Base-by-base conservation (phyloP, 1,140 invertebrate genomes). In the Cyphomyrmex costatus region DNA sequence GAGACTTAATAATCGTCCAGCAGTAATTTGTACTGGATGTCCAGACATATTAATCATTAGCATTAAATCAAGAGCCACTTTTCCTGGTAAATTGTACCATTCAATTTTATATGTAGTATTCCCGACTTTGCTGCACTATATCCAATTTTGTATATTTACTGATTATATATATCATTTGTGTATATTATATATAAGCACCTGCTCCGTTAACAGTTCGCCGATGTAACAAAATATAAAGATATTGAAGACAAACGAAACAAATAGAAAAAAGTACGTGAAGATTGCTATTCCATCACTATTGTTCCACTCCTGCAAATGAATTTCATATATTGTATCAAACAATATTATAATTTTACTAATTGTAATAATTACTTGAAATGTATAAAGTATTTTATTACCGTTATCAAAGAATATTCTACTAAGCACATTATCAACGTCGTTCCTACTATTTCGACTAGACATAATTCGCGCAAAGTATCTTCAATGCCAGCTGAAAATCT, bases 141-240 rank as follows among this genome's bases (percentile, higher is more conserved):
- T 66, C 46, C 14, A 68, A 68, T 68, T 51, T 65, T 66, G n/a
- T 53, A 56, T 42, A 27, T 36, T 66, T 66, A 8, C 19, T n/a
- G 27, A 21, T 53, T 61, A 27, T 2, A 10, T 42, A 42, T 21
- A 10, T 19, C 2, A 51, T 49, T 78, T 49, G n/a, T n/a, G 30
- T 46, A 30, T 42, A n/a, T 27, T 46, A 77, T 66, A 12, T 27
- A 51, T 53, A 70, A 33, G 56, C 86, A 92, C 91, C 86, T 92
- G 76, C 49, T 91, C 70, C 10, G 80, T 84, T 0, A 92, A 78
- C 12, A 92, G n/a, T 51, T 92, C 87, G 19, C 91, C 88, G 49
- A 92, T 91, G 24, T 89, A 86, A 49, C 91, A 92, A 61, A 90
- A 91, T 60, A 92, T 90, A 36, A 91, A 91, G 16, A 91, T 91